Base-by-base conservation (phyloP, 2,113 vertebrate species). In the Lethenteron reissneri region DNA sequence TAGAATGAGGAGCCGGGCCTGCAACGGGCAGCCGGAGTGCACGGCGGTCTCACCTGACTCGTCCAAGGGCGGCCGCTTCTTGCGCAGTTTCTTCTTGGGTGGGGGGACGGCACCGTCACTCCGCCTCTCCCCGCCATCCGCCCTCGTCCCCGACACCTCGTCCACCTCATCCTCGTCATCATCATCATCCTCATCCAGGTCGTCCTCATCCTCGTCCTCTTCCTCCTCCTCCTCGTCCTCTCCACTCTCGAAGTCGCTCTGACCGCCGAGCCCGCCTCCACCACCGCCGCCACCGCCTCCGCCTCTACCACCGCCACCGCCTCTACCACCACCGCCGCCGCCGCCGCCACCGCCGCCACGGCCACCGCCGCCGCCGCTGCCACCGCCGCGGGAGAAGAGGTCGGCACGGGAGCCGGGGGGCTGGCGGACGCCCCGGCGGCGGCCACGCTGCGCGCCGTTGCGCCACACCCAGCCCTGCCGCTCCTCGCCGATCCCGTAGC, bases 391-490 rank as follows among this genome's bases (percentile, higher is more conserved):
- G n/a, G n/a, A 21, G 25, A 68, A 68, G n/a, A 68, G 64, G 10
- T 68, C 64, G 25, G 64, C 64, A 17, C 64, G 64, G 64, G n/a
- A 17, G n/a, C n/a, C 25, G 64, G 64, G n/a, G 8, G 64, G n/a
- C 25, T n/a, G n/a, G 64, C 64, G 64, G 64, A n/a, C 64, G 8
- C 64, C 64, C n/a, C 64, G 64, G 10, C 64, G 64, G n/a, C 25
- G 64, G n/a, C 64, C 25, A 3, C 64, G n/a, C 64, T 68, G 64
- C 11, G 64, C n/a, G 9, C 64, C 64, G 25, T 68, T 68, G 9
- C 64, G n/a, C 64, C 64, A 68, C 64, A 68, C 64, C 64, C 64
- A 68, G 64, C 64, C 64, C 25, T 68, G 64, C 11, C 64, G 64
- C 11, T 68, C 64, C 64, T 68, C 64, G n/a, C 64, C 64, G 25